Evolutionary conservation across 92 coral and sea anemone species (phyloP), one percentile per base, ranked within the genome.

Genomic region (Umimayanthus chanpuru): DNA sequence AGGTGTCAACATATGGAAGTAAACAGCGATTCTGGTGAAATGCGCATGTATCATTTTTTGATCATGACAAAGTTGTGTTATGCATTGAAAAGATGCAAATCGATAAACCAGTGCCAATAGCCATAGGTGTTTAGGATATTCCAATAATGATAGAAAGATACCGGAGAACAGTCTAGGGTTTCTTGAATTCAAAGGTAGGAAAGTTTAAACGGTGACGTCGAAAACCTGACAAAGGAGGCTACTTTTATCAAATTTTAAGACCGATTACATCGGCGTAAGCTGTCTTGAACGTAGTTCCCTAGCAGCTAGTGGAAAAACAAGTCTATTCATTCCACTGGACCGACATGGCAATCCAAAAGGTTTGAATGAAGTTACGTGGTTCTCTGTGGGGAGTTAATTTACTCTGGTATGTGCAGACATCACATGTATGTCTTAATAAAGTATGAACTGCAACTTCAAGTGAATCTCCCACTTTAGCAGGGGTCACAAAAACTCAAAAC

Each of bases 281-380:
- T 50, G 82, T 50, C 53, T 79, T 50, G 82, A n/a, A 20, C 56
- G 80, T 40, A 20, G 65, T 79, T 79, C 12, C 39, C 26, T 79
- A 39, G 41, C 41, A 28, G 39, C 50, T 9, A 40, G 66, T 76
- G 7, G 79, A 76, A 39, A 41, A 76, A 76, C 80, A 76, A 73
- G 77, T 32, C 44, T 30, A 20, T 7, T 18, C 18, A 28, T 72
- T 5, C 76, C 41, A 28, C 40, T 32, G 6, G 41, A 28, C 40
- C n/a, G 76, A 72, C 76, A 28, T 29, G 0, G 9, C 15, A 32
- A 72, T 25, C 68, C 26, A 61, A 61, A 5, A 61, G 68, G 68
- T 18, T 56, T 61, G 25, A 61, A 20, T 5, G 26, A 61, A 61
- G 15, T 4, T 61, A 21, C n/a, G 68, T 61, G 8, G 68, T 18